phyloP scores from a whole-genome alignment of 2,113 vertebrate species.

The Myanophis thanlyinensis region DNA sequence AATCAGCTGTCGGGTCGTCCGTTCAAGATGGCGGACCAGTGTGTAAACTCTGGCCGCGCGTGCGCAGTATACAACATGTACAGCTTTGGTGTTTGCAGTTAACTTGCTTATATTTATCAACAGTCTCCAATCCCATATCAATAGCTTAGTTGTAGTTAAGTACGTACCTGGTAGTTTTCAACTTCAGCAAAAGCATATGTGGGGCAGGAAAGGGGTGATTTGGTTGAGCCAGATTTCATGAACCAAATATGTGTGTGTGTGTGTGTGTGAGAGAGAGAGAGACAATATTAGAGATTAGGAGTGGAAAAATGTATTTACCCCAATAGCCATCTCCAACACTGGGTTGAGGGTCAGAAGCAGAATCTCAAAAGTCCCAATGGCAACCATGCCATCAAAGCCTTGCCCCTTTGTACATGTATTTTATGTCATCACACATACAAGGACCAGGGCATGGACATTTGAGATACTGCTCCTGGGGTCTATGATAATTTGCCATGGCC shows the following conservation, averaged over 20 bases:
- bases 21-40: no score
- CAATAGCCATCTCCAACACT: neutral
- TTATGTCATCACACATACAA: neutral
- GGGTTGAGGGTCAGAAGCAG: neutral
- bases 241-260: slow-evolving; percentile 22
- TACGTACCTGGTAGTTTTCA: slow-evolving; percentile 16
- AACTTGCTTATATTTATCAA: slow-evolving; percentile 64
- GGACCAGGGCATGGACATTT: neutral
- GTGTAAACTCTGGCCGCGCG: no score
- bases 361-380: neutral
- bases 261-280: neutral
- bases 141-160: slow-evolving; percentile 40
- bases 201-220: neutral
- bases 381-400: neutral
- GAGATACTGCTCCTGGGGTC: neutral
- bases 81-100: slow-evolving; percentile 58
- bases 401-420: neutral
- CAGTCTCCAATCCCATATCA: slow-evolving; percentile 40
- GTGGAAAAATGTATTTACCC: neutral
- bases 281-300: neutral
- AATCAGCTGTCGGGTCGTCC: no score
- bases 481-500: neutral
- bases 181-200: neutral
- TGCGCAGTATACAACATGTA: no score
- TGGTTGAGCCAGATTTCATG: slow-evolving; percentile 35